phyloP scores from a whole-genome alignment of 2,888 invertebrate genomes.

The Hydroisotoma schaefferi region DNA sequence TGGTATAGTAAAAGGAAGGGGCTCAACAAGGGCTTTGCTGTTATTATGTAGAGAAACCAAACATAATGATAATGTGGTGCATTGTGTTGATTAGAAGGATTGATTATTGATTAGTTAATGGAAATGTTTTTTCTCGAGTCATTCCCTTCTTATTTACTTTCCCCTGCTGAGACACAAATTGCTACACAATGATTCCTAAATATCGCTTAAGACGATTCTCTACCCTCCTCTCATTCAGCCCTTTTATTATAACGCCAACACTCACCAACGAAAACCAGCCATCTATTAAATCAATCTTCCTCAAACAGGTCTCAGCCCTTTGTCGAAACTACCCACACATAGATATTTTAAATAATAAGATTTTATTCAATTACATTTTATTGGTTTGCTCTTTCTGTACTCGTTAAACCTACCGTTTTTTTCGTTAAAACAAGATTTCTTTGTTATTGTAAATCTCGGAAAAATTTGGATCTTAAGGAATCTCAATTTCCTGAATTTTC shows the following conservation, averaged over 20 bases:
- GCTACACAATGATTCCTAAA: constrained; percentile 49
- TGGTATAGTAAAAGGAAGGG: no score
- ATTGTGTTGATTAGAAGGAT: constrained; percentile 45
- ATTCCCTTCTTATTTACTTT: constrained; percentile 49
- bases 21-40: no score
- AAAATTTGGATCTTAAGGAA: no score
- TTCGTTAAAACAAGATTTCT: no score
- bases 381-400: no score
- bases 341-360: no score
- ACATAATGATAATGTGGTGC: constrained; percentile 28
- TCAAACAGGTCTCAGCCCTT: constrained; percentile 5
- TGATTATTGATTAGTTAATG: constrained; percentile 49
- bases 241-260: constrained; percentile 17
- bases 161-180: constrained; percentile 49
- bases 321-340: background rate
- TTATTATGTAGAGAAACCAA: background rate
- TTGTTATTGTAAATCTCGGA: no score
- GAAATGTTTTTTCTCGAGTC: constrained; percentile 48
- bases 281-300: constrained; percentile 12
- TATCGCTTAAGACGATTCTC: constrained; percentile 28
- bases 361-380: no score
- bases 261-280: constrained; percentile 5
- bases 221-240: background rate
- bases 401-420: no score
- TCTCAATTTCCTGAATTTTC: no score